Evolutionary conservation across 2,888 invertebrate species (phyloP).

Genomic region (Deilephila porcellus): DNA sequence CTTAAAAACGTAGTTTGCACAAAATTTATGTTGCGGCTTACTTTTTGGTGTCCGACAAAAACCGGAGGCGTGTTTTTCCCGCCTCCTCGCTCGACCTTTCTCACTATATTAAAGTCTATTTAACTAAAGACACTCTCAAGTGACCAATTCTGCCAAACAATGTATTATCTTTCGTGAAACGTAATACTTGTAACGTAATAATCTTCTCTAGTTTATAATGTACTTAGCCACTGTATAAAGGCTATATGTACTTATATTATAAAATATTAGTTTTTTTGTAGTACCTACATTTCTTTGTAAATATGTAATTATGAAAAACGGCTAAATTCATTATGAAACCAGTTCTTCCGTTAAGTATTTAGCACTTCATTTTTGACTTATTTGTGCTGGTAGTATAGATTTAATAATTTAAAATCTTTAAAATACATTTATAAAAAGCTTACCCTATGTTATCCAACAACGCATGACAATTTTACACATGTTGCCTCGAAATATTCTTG

Average conservation of each 20-base stretch:
- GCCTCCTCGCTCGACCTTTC: constrained; percentile 25
- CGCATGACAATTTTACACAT: no score
- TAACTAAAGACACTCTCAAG: constrained; percentile 26
- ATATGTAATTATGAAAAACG: no score
- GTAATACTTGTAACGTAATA: background rate
- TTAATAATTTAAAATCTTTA: no score
- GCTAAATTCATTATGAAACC: no score
- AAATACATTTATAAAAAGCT: no score
- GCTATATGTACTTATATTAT: background rate
- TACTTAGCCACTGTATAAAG: background rate
- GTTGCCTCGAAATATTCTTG: no score
- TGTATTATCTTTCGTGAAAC: constrained; percentile 11
- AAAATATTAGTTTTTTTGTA: background rate
- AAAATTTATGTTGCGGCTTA: constrained; percentile 29
- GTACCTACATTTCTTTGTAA: no score
- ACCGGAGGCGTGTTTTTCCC: constrained; percentile 23
- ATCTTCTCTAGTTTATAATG: background rate
- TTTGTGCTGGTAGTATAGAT: no score
- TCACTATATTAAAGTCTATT: constrained; percentile 31
- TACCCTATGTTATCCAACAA: no score
- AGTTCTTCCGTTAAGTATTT: no score
- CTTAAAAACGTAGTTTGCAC: constrained; percentile 27
- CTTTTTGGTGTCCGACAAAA: constrained; percentile 30
- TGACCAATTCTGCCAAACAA: constrained; percentile 7
- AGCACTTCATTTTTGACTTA: no score